Base-by-base conservation (phyloP, 37 sponge, comb jelly and placozoan genomes). In the Ephydatia muelleri region DNA sequence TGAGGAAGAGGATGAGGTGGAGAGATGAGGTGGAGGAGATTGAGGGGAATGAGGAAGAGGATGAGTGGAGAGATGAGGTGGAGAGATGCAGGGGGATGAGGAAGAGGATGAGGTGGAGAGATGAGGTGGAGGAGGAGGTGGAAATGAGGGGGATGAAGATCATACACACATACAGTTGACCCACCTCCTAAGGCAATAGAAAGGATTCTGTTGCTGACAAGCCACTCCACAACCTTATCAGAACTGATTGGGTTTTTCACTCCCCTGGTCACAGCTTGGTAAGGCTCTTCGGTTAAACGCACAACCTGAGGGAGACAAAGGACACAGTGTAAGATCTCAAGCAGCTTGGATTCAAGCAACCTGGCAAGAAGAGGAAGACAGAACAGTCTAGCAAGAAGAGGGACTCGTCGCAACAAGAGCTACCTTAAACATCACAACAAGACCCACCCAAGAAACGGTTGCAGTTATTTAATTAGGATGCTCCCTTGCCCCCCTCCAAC, bases 101-200 rank as follows among this genome's bases (percentile, higher is more conserved):
- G 71, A 19, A 19, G n/a, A 9, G 29, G 30, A 70, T 11, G 71
- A 70, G 6, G 71, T 31, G n/a, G 13, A 70, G 25, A 8, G 35
- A 12, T 57, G n/a, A 65, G n/a, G 14, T 1, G 66, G 28, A 11
- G 28, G 66, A 5, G 80, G n/a, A 21, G 5, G 67, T 13, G 26
- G 66, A 22, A 23, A 26, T 28, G 65, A 28, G 6, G 6, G 8
- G n/a, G 69, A 8, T 33, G 23, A 26, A 32, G 30, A 47, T 8
- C 67, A 31, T 65, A 37, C 77, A 67, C 28, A 12, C 80, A 35
- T 80, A 40, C 32, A 43, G 25, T 12, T 36, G 2, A 29, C 69
- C 28, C 38, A 94, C 94, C 95, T 79, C 82, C 86, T 31, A 97
- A 73, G 31, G 97, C 95, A 48, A 94, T 97, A 69, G 95, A 93